A percentile compares a stretch with the other conserved stretches of the same genome.
phyloP scores from a whole-genome alignment of 1,140 invertebrate species.

The Lordiphosa stackelbergi region DNA sequence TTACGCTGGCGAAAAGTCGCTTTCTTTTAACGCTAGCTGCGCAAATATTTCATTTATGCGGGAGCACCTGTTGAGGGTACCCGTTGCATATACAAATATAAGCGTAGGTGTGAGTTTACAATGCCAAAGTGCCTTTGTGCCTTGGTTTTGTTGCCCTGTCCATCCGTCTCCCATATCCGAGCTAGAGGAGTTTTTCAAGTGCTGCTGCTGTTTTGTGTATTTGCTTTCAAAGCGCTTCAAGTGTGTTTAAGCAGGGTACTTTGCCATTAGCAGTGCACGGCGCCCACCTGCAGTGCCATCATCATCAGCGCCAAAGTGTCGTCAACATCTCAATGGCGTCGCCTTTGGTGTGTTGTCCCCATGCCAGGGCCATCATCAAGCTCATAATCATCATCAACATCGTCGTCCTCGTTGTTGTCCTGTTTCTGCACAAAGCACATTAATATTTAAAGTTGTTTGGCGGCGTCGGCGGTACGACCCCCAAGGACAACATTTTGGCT shows the following conservation, averaged over 20 bases:
- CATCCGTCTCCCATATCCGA: background rate
- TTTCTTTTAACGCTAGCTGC: background rate
- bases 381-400: background rate
- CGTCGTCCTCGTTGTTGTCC: conserved; percentile 1
- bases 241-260: conserved; percentile 21
- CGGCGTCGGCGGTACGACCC: background rate
- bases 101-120: conserved; percentile 19
- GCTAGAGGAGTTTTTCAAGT: background rate
- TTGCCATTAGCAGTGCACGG: conserved; percentile 9
- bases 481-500: conserved; percentile 32
- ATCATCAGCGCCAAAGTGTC: conserved; percentile 17
- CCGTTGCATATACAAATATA: background rate
- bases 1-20: conserved; percentile 1
- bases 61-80: background rate
- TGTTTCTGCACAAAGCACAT: conserved; percentile 11
- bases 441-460: conserved; percentile 24
- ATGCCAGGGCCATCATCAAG: conserved; percentile 6
- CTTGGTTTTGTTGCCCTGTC: background rate
- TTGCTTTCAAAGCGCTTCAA: conserved; percentile 21
- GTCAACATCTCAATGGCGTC: conserved; percentile 19
- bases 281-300: conserved; percentile 15
- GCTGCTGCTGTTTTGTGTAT: conserved; percentile 14
- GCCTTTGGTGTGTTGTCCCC: conserved; percentile 7
- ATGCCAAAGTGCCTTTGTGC: conserved; percentile 19
- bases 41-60: background rate